Base-by-base conservation (phyloP, 2,888 invertebrate genomes). In the Oligia latruncula region DNA sequence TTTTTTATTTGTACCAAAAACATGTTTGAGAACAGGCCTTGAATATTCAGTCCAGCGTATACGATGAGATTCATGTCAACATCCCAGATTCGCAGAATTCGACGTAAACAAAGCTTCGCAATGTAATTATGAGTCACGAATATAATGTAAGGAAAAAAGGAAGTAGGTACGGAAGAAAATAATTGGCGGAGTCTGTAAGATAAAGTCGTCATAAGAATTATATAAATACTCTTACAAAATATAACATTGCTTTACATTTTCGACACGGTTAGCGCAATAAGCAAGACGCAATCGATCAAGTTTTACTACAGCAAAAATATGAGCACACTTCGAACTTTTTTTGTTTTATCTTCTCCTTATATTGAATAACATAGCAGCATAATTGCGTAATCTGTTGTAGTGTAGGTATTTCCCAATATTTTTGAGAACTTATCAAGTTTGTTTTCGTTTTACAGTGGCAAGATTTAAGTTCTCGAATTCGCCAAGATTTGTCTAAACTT, bases 191-290 rank as follows among this genome's bases (percentile, higher is more conserved):
- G 78, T 49, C 62, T 74, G 66, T 71, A 40, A 20, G n/a, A 5
- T 62, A 75, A 71, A 70, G 62, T 78, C 71, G 67, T 82, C 80
- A 70, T 71, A 71, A 72, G 46, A 71, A 82, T 88, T 88, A 86
- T 83, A 82, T 84, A 87, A 82, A 83, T 66, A 71, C 43, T 67
- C 64, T 88, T 88, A 81, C 84, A 81, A 89, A 88, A 83, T 89
- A 64, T 74, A 80, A 81, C 73, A 80, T 84, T 86, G 87, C 83
- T 76, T 80, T 87, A 90, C 20, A 87, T 86, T 88, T 90, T 78
- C 78, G 83, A 83, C 87, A 84, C 81, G 78, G 84, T 81, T 72
- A 84, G 73, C 75, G 89, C 71, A 88, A 85, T 78, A 81, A 52
- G 72, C 66, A 49, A 77, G 78, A 78, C 78, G 87, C 75, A 87